phyloP scores from a whole-genome alignment of 2,797 vertebrate species.

The Potorous gilbertii region DNA sequence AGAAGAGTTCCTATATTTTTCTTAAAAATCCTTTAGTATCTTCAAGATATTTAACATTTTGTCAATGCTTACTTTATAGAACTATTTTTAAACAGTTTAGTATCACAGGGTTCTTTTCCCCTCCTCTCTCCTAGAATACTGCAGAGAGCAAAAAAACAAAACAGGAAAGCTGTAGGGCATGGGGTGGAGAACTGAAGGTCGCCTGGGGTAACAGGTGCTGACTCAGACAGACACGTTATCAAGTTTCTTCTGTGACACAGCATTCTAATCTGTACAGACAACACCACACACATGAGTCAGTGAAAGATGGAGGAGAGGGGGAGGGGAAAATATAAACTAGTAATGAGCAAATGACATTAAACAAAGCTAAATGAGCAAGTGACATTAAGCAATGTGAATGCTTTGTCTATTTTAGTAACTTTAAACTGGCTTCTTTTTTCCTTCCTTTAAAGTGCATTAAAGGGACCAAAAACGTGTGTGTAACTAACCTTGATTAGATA shows the following conservation, averaged over 20 bases:
- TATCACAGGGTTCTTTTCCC: conserved; percentile 43
- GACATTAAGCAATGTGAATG: neutral
- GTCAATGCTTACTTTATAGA: conserved; percentile 65
- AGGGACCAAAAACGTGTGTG: neutral
- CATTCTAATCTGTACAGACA: neutral
- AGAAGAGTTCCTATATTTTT: conserved; percentile 46
- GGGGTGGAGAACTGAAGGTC: neutral
- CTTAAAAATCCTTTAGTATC: conserved; percentile 55
- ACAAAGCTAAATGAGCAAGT: neutral
- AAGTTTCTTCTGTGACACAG: conserved; percentile 45
- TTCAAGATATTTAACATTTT: conserved; percentile 57
- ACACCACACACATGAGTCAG: neutral
- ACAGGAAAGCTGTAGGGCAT: neutral
- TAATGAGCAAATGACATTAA: neutral
- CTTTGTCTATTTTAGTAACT: neutral
- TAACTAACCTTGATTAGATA: neutral
- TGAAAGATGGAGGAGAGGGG: neutral
- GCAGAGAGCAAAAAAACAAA: conserved; percentile 53
- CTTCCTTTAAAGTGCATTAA: neutral
- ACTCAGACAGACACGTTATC: conserved; percentile 19
- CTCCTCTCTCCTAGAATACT: neutral
- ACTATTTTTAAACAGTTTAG: conserved; percentile 51
- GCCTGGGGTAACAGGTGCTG: conserved; percentile 27
- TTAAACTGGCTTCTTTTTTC: neutral
- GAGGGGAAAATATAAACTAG: neutral